Evolutionary conservation across 2,888 invertebrate genomes (phyloP).

Genomic region (Phlogophora meticulosa): DNA sequence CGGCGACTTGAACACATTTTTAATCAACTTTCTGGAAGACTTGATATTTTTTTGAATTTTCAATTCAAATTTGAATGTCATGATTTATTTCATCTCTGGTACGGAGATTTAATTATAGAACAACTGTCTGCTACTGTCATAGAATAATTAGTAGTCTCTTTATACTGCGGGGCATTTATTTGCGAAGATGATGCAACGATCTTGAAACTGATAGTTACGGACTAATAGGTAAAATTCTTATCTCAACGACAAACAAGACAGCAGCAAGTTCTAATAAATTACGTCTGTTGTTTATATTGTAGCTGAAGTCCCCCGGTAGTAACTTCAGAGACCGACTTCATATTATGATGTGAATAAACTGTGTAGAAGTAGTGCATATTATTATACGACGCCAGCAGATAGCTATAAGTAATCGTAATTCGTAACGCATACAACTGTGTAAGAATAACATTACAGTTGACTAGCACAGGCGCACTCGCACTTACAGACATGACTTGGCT

Average conservation of each 20-base stretch:
- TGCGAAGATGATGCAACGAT: background rate
- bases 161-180: background rate
- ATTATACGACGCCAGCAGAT: background rate
- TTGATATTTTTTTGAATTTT: background rate
- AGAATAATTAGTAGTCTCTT: background rate
- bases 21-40: constrained; percentile 1
- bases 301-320: too few species aligned
- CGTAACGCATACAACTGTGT: too few species aligned
- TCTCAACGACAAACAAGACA: too few species aligned
- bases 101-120: background rate
- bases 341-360: background rate
- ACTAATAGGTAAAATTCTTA: background rate
- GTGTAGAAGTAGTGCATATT: background rate
- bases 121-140: background rate
- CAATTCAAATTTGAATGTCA: background rate
- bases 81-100: background rate
- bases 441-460: too few species aligned
- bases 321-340: background rate
- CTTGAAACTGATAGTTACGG: background rate
- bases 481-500: too few species aligned
- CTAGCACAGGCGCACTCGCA: too few species aligned
- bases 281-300: too few species aligned
- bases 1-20: background rate
- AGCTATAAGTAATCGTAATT: background rate
- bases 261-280: background rate